These are phyloP conservation scores for Camelus bactrianus DNA, from an alignment of 2,113 vertebrate genomes.

Conservation along the genomic window DNA sequence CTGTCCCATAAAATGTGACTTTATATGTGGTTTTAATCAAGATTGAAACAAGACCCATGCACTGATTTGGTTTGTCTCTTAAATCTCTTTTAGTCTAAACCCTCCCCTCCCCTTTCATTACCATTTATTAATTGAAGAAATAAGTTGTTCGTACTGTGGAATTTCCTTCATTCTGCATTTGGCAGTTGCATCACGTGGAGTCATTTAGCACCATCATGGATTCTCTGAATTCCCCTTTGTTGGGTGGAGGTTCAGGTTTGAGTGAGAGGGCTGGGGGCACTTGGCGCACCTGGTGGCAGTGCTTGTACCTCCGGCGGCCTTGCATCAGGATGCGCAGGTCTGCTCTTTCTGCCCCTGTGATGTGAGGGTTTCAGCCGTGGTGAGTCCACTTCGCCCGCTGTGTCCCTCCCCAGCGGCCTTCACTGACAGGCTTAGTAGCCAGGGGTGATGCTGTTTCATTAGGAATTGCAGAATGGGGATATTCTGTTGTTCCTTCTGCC, in stretches of 20 bases:
- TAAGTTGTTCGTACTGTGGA: not conserved
- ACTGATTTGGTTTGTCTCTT: not conserved
- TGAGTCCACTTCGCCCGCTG: fast-evolving
- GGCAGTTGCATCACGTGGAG: not conserved
- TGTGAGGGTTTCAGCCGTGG: fast-evolving
- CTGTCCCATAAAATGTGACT: not conserved
- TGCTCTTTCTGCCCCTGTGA: not conserved
- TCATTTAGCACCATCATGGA: not conserved
- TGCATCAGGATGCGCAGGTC: fast-evolving
- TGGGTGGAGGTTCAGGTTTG: not conserved
- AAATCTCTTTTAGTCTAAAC: not conserved
- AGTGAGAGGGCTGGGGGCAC: not conserved
- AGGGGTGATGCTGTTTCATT: not conserved
- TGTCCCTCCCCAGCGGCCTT: not conserved
- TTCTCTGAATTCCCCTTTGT: not conserved
- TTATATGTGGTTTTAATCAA: not conserved
- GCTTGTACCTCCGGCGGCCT: fast-evolving
- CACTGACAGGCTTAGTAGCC: not conserved
- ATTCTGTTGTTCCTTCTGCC: not conserved
- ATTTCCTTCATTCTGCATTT: not conserved
- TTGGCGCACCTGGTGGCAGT: fast-evolving
- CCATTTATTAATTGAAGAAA: not conserved
- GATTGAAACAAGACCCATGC: not conserved
- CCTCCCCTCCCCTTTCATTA: not conserved
- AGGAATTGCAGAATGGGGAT: not conserved